Conservation (phyloP, 2,797 vertebrate genomes). For the Carduelis carduelis region DNA sequence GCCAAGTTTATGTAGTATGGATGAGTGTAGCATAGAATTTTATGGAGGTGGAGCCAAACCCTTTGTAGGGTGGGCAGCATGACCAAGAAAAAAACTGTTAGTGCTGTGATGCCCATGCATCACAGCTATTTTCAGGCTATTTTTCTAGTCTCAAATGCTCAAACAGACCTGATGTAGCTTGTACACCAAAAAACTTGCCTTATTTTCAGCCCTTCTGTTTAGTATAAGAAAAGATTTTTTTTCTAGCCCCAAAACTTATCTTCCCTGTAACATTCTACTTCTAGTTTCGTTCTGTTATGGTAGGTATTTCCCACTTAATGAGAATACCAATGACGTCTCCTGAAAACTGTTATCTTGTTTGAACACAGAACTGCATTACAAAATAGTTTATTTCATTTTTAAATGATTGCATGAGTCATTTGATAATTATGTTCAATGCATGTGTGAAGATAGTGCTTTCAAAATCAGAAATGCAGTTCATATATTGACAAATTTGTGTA, state of each 20-base stretch:
- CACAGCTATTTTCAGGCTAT: not conserved
- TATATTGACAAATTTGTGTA: not conserved
- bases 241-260: not conserved
- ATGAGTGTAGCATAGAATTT: not conserved
- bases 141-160: not conserved
- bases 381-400: not conserved
- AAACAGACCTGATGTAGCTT: not conserved
- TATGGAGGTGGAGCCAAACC: not conserved
- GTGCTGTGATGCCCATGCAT: not conserved
- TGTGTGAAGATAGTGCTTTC: constrained; percentile 1
- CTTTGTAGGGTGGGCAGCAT: not conserved
- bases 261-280: not conserved
- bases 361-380: not conserved
- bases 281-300: not conserved
- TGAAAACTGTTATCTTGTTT: constrained; percentile 2
- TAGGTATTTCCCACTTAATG: not conserved
- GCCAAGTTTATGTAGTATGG: not conserved
- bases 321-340: not conserved
- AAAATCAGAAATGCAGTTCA: constrained; percentile 3
- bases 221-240: not conserved
- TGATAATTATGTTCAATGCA: not conserved
- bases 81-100: not conserved
- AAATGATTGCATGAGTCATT: not conserved
- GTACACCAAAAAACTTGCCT: not conserved
- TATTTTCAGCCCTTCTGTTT: not conserved